Percentiles rank a stretch among this genome's conserved stretches.
Evolutionary conservation across 2,797 vertebrate genomes (phyloP).

Genomic region (Microctenopoma stevenorrisi): DNA sequence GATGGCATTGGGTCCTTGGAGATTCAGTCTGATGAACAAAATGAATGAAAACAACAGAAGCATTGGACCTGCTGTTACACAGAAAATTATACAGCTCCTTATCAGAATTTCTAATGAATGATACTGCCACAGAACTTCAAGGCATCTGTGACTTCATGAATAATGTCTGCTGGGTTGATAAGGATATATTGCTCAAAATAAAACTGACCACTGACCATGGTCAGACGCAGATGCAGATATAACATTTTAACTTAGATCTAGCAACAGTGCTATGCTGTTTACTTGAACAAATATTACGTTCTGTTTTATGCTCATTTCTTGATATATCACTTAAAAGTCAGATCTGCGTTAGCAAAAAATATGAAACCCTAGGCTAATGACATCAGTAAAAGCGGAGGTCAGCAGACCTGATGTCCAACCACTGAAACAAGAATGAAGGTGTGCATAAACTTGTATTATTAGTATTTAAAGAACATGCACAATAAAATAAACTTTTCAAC

Average conservation of each 20-base stretch:
- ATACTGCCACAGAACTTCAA: constrained; percentile 23
- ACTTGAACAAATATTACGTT: background rate
- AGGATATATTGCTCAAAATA: constrained; percentile 25
- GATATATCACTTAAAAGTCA: background rate
- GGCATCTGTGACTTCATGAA: constrained; percentile 50
- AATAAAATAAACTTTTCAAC: no score
- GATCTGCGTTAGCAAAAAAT: no score
- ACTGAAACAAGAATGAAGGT: no score
- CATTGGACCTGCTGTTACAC: constrained; percentile 51
- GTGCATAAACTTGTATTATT: no score
- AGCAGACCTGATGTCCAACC: no score
- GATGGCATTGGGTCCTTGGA: constrained; percentile 61
- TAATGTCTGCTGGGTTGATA: constrained; percentile 16
- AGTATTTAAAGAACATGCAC: no score
- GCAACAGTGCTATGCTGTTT: background rate
- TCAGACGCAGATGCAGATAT: constrained; percentile 9
- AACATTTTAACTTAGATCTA: background rate
- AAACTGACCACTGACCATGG: constrained; percentile 6
- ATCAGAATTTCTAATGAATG: constrained; percentile 59
- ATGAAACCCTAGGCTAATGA: background rate
- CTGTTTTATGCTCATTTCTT: constrained; percentile 4
- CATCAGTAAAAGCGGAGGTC: background rate
- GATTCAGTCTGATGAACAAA: constrained; percentile 62
- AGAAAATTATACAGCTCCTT: constrained; percentile 50
- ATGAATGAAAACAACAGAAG: constrained; percentile 71